phyloP scores from a whole-genome alignment of 2,888 invertebrate genomes.

The Ptilodon capucinus region DNA sequence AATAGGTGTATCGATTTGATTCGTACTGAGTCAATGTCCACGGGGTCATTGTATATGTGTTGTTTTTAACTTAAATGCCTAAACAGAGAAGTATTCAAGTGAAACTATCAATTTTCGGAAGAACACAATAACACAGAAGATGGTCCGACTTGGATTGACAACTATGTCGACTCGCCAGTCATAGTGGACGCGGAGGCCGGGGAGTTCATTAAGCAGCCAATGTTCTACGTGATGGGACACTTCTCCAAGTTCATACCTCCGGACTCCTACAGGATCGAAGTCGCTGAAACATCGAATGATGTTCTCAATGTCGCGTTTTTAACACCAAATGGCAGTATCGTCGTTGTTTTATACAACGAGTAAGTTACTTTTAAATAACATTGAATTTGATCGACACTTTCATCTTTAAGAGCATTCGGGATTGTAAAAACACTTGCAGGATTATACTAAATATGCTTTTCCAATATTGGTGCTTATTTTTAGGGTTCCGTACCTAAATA shows the following conservation, averaged over 20 bases:
- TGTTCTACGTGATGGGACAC: background rate
- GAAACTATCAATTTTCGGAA: too few species aligned
- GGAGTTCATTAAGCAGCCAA: background rate
- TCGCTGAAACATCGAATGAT: background rate
- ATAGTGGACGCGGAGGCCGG: background rate
- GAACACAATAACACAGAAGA: conserved; percentile 1
- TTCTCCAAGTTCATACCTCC: background rate
- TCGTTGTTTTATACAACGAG: conserved; percentile 49
- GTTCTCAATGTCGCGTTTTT: conserved; percentile 42
- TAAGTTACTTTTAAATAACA: conserved; percentile 27
- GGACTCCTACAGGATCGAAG: background rate
- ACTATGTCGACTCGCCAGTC: background rate
- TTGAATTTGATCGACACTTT: too few species aligned
- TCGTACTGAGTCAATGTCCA: too few species aligned
- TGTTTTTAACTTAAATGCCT: too few species aligned
- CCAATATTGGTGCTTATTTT: too few species aligned
- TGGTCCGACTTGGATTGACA: background rate
- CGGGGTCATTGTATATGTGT: too few species aligned
- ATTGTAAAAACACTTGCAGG: too few species aligned
- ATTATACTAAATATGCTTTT: too few species aligned
- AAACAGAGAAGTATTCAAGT: too few species aligned
- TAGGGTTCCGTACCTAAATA: too few species aligned
- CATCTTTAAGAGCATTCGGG: too few species aligned
- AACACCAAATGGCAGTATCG: conserved; percentile 47
- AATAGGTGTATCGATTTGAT: too few species aligned